These are phyloP conservation scores for Drosophila mulleri DNA, from an alignment of 2,888 invertebrate species.

Conservation along the genomic window DNA sequence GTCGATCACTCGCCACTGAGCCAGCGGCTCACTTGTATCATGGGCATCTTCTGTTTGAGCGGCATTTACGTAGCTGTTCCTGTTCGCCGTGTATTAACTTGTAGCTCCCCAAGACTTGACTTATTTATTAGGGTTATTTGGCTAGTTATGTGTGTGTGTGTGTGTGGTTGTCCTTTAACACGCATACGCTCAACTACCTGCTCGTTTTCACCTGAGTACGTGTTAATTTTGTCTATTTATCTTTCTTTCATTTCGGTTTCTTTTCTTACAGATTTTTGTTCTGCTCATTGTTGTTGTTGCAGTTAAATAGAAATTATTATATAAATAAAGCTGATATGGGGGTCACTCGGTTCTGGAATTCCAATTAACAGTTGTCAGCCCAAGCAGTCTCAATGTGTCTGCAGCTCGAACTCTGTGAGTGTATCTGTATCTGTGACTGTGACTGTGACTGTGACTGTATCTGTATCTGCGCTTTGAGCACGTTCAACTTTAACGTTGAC, in stretches of 20 bases:
- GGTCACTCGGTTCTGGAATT: conserved; percentile 55
- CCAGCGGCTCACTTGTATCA: conserved; percentile 2
- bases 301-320: conserved; percentile 61
- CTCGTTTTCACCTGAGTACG: conserved; percentile 77
- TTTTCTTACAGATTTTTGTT: conserved; percentile 23
- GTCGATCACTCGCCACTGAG: background rate
- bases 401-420: conserved; percentile 8
- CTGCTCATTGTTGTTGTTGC: background rate
- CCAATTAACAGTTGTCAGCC: conserved; percentile 67
- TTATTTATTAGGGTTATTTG: conserved; percentile 80
- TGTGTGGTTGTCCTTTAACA: conserved; percentile 46
- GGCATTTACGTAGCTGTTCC: conserved; percentile 25
- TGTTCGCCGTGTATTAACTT: conserved; percentile 36
- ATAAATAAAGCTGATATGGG: conserved; percentile 42
- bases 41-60: conserved; percentile 53
- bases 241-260: conserved; percentile 34
- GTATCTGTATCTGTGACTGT: conserved; percentile 29
- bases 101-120: conserved; percentile 64
- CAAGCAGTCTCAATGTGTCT: conserved; percentile 19
- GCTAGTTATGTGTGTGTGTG: conserved; percentile 35
- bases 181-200: conserved; percentile 62
- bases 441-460: conserved; percentile 14
- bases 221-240: conserved; percentile 78
- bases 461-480: conserved; percentile 50
- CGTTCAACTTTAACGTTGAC: conserved; percentile 59